Evolutionary conservation across 2,888 invertebrate species (phyloP).

Genomic region (Euzophera pinguis): DNA sequence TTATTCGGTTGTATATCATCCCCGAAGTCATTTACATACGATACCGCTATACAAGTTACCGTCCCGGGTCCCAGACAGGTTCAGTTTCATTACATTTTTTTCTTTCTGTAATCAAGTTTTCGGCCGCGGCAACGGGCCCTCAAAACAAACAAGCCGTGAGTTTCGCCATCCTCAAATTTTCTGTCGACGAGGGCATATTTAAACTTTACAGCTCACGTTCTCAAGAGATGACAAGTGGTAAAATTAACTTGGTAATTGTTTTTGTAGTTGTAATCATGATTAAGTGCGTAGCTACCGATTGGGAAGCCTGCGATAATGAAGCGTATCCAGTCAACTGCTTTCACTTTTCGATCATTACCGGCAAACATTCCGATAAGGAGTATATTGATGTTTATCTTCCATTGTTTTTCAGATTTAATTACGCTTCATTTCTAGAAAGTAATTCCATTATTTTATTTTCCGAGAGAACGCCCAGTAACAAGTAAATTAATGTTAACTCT

Average conservation of each 20-base stretch:
- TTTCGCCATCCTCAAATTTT: constrained; percentile 37
- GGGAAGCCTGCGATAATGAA: constrained; percentile 56
- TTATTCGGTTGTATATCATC: constrained; percentile 48
- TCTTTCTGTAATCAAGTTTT: constrained; percentile 68
- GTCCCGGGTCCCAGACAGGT: constrained; percentile 39
- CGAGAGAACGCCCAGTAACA: constrained; percentile 1
- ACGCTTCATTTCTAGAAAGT: constrained; percentile 3
- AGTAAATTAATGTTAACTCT: constrained; percentile 10
- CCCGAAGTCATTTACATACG: constrained; percentile 60
- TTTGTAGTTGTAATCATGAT: constrained; percentile 56
- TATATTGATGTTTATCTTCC: constrained; percentile 36
- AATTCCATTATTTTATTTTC: constrained; percentile 8
- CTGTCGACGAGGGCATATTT: constrained; percentile 21
- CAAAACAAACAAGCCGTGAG: constrained; percentile 64
- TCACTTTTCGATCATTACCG: constrained; percentile 68
- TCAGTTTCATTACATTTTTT: constrained; percentile 62
- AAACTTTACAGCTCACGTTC: constrained; percentile 25
- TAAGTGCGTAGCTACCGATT: constrained; percentile 60
- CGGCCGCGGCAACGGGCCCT: constrained; percentile 48
- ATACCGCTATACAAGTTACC: constrained; percentile 68
- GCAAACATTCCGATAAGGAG: constrained; percentile 33
- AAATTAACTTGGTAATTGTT: constrained; percentile 32
- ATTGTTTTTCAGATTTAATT: constrained; percentile 25
- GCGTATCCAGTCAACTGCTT: constrained; percentile 43
- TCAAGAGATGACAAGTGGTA: constrained; percentile 24